phyloP scores from a whole-genome alignment of 2,888 invertebrate genomes.

The Alviniconcha strummeri region DNA sequence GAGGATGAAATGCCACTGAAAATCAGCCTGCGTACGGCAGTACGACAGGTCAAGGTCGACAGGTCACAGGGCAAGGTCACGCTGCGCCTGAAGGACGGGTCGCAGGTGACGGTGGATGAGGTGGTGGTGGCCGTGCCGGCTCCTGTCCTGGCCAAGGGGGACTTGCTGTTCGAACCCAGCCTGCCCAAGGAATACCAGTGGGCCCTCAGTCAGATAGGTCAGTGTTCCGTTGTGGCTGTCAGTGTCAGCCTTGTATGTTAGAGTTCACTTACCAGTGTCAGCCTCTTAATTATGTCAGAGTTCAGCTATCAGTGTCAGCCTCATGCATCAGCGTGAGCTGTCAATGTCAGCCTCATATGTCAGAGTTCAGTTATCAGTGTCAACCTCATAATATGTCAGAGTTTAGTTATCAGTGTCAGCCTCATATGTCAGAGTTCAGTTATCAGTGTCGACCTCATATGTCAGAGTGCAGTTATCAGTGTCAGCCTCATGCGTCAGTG shows the following conservation, averaged over 20 bases:
- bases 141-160: conserved; percentile 49
- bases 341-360: neutral
- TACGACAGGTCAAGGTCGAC: conserved; percentile 57
- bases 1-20: conserved; percentile 53
- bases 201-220: conserved; percentile 50
- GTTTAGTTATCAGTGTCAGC: neutral
- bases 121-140: conserved; percentile 64
- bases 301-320: too few relatives aligned
- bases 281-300: too few relatives aligned
- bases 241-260: neutral
- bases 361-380: neutral
- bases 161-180: conserved; percentile 57
- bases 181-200: conserved; percentile 50
- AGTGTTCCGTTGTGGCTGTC: conserved; percentile 2
- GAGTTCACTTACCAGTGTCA: neutral
- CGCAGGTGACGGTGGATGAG: conserved; percentile 53
- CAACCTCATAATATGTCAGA: neutral
- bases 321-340: neutral
- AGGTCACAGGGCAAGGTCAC: conserved; percentile 50
- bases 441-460: too few relatives aligned
- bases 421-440: too few relatives aligned
- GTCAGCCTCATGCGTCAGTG: too few relatives aligned
- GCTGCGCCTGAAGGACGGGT: conserved; percentile 54
- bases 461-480: too few relatives aligned
- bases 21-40: conserved; percentile 55